phyloP scores from a whole-genome alignment of 2,113 vertebrate species.

The Tupaia chinensis region DNA sequence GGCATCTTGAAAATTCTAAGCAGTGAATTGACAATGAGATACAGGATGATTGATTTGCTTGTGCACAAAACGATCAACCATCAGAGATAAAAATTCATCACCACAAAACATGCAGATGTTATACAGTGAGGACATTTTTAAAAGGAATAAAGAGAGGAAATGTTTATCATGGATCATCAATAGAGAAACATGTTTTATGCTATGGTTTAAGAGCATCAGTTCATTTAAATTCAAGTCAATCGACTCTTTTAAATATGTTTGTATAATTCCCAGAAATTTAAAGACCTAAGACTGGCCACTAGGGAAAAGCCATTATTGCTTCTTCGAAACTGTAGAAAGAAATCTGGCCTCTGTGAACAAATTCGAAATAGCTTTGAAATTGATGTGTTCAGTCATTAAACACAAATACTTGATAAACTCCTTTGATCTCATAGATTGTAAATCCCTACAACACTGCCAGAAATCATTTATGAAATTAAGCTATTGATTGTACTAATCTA shows the following conservation, averaged over 20 bases:
- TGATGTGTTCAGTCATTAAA: slow-evolving; percentile 74
- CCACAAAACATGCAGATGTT: not conserved
- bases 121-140: slow-evolving; percentile 27
- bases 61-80: slow-evolving; percentile 16
- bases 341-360: not conserved
- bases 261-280: slow-evolving; percentile 67
- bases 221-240: slow-evolving; percentile 51
- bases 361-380: slow-evolving; percentile 74
- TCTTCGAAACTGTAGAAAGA: slow-evolving; percentile 62
- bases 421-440: slow-evolving; percentile 80
- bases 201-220: slow-evolving; percentile 55
- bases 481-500: slow-evolving; percentile 75
- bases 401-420: slow-evolving; percentile 74
- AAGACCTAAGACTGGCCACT: slow-evolving; percentile 18
- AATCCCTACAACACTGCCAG: slow-evolving; percentile 56
- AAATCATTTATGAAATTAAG: slow-evolving; percentile 72
- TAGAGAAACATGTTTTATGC: slow-evolving; percentile 37
- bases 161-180: slow-evolving; percentile 63
- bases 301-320: slow-evolving; percentile 23
- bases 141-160: slow-evolving; percentile 25
- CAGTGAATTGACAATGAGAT: slow-evolving; percentile 52
- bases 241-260: slow-evolving; percentile 61
- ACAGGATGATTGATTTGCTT: slow-evolving; percentile 65
- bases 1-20: slow-evolving; percentile 41
- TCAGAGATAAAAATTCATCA: slow-evolving; percentile 52